phyloP scores from a whole-genome alignment of 2,797 vertebrate species.

The Kryptopterus vitreolus region DNA sequence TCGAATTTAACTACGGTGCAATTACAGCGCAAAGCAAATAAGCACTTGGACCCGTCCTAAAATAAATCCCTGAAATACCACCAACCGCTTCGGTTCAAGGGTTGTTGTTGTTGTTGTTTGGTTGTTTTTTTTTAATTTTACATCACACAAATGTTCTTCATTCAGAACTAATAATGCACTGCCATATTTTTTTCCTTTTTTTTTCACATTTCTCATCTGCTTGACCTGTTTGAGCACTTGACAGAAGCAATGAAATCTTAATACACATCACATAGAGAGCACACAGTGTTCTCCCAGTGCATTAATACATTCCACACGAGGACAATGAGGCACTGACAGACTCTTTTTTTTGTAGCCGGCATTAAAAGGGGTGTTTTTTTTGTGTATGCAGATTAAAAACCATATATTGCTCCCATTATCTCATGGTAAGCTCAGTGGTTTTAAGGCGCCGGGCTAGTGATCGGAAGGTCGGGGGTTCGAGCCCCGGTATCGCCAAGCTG shows the following conservation, averaged over 20 bases:
- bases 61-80: slow-evolving; percentile 1
- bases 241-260: background rate
- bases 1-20: slow-evolving; percentile 18
- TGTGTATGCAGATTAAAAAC: background rate
- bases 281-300: background rate
- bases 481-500: too few species aligned
- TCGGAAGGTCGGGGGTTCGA: too few species aligned
- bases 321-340: background rate
- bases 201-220: background rate
- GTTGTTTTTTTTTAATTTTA: too few species aligned
- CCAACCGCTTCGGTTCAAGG: background rate
- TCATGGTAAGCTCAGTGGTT: too few species aligned
- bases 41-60: background rate
- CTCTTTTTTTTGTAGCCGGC: background rate
- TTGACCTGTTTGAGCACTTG: background rate
- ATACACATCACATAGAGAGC: background rate
- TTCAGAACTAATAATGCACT: background rate
- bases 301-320: background rate
- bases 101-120: too few species aligned
- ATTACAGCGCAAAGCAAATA: slow-evolving; percentile 1
- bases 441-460: too few species aligned
- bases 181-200: background rate
- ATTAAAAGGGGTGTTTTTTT: background rate
- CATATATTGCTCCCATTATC: too few species aligned
- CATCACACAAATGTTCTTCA: background rate